Evolutionary conservation across 2,888 invertebrate genomes (phyloP).

Genomic region (Prostheceraeus crozeri): DNA sequence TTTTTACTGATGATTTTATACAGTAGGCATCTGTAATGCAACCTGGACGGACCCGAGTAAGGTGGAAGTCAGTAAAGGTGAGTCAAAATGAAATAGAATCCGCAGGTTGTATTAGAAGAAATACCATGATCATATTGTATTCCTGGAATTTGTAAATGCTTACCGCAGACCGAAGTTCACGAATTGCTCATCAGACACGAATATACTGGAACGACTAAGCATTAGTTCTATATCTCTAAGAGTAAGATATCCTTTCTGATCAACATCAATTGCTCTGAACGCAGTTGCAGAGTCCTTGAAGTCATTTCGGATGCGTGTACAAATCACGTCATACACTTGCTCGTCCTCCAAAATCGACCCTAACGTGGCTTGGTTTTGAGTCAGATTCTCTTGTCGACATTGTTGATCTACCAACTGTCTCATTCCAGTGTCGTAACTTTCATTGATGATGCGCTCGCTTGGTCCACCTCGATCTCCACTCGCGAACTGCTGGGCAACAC

Average conservation of each 20-base stretch:
- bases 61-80: no score
- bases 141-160: no score
- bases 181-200: slow-evolving; percentile 52
- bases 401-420: slow-evolving; percentile 47
- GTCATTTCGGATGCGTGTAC: slow-evolving; percentile 46
- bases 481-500: slow-evolving; percentile 46
- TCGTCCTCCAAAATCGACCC: slow-evolving; percentile 46
- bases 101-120: no score
- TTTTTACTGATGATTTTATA: no score
- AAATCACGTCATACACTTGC: no score
- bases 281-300: slow-evolving; percentile 49
- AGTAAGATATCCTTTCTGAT: slow-evolving; percentile 48
- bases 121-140: no score
- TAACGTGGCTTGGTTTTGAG: slow-evolving; percentile 47
- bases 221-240: slow-evolving; percentile 49
- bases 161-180: slow-evolving; percentile 49
- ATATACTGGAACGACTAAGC: slow-evolving; percentile 48
- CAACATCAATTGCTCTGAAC: slow-evolving; percentile 50
- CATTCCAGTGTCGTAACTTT: slow-evolving; percentile 45
- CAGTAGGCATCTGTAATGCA: no score
- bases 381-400: slow-evolving; percentile 48
- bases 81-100: no score
- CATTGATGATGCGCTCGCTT: slow-evolving; percentile 47
- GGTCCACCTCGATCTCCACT: slow-evolving; percentile 48
- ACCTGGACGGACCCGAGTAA: no score